Evolutionary conservation across 1,140 invertebrate species (phyloP).

Genomic region (Caligus rogercresseyi): DNA sequence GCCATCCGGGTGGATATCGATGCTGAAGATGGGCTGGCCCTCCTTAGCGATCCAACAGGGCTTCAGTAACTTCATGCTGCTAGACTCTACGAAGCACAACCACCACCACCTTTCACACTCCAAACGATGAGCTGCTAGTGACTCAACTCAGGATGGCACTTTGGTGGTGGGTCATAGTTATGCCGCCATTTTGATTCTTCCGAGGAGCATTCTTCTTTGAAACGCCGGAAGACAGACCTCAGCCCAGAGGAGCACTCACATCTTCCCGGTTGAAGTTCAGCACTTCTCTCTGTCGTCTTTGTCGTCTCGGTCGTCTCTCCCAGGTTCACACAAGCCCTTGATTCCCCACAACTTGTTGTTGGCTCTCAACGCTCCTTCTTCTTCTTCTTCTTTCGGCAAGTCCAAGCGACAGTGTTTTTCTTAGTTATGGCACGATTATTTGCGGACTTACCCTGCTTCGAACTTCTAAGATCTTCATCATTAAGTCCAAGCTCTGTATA

Average conservation of each 20-base stretch:
- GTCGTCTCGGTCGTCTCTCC: neutral
- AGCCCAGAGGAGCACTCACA: no score
- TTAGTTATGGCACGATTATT: neutral
- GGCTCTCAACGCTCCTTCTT: no score
- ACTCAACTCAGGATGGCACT: no score
- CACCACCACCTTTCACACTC: no score
- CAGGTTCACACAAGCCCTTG: no score
- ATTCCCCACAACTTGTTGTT: no score
- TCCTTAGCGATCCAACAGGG: constrained; percentile 78
- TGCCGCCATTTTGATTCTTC: neutral
- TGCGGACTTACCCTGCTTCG: neutral
- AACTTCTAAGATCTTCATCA: no score
- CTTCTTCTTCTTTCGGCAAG: neutral
- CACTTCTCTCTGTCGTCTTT: neutral
- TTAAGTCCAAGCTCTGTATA: no score
- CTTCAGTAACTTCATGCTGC: constrained; percentile 75
- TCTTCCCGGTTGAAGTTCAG: no score
- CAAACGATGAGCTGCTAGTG: no score
- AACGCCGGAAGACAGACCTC: no score
- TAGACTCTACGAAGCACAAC: constrained; percentile 5
- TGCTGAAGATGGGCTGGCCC: constrained; percentile 83
- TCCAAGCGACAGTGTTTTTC: neutral
- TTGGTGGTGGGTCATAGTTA: neutral
- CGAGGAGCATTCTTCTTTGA: neutral
- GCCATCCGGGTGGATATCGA: constrained; percentile 92